Evolutionary conservation across 2,797 vertebrate genomes (phyloP).

Genomic region (Sitta carolinensis): DNA sequence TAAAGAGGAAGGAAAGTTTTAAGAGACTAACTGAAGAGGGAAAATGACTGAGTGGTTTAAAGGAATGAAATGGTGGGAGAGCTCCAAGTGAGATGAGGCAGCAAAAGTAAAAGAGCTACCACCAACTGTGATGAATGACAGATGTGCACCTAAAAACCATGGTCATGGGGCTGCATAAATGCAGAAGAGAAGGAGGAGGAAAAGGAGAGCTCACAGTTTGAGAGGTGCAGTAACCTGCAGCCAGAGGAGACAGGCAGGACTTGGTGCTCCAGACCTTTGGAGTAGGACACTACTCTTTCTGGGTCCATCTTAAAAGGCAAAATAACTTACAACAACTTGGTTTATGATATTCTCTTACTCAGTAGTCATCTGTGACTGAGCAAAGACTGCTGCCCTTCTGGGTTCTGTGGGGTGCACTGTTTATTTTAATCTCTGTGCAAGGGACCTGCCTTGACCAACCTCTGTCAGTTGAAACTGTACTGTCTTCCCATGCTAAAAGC

Average conservation of each 20-base stretch:
- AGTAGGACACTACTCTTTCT: neutral
- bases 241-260: neutral
- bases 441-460: neutral
- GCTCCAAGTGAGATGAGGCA: conserved; percentile 38
- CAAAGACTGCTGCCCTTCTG: neutral
- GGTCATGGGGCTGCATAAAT: neutral
- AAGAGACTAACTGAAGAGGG: conserved; percentile 33
- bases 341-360: neutral
- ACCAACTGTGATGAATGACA: neutral
- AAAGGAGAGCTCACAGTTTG: neutral
- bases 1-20: conserved; percentile 27
- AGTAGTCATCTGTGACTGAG: neutral
- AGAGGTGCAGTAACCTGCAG: neutral
- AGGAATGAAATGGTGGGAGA: conserved; percentile 32
- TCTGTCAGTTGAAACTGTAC: neutral
- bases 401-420: neutral
- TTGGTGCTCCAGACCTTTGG: neutral
- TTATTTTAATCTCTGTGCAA: neutral
- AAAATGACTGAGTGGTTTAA: conserved; percentile 28
- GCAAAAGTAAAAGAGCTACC: conserved; percentile 25
- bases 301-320: neutral
- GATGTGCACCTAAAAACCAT: neutral
- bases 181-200: neutral
- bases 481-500: neutral
- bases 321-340: neutral